phyloP scores from a whole-genome alignment of 2,888 invertebrate species.

The Deilephila elpenor region DNA sequence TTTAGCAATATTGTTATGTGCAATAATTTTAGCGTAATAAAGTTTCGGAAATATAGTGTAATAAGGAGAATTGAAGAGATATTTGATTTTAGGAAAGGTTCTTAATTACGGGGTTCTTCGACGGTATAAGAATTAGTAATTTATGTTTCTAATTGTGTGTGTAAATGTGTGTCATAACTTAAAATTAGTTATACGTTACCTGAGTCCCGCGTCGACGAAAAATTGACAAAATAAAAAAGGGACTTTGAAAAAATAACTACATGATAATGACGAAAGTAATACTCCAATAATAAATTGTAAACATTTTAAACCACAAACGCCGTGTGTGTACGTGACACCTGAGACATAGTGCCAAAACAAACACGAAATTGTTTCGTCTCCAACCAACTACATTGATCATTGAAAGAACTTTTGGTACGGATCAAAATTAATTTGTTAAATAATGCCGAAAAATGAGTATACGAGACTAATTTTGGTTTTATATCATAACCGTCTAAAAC shows the following conservation, averaged over 20 bases:
- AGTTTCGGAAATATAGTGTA: neutral
- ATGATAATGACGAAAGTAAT: conserved; percentile 10
- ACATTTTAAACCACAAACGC: neutral
- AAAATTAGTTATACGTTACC: conserved; percentile 6
- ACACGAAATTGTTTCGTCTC: neutral
- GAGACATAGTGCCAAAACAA: conserved; percentile 15
- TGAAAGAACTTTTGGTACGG: neutral
- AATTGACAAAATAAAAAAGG: neutral
- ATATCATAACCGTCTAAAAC: no score
- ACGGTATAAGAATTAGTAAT: neutral
- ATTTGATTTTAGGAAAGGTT: neutral
- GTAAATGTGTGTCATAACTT: neutral
- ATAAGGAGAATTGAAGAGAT: neutral
- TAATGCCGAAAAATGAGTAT: no score
- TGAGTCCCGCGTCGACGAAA: neutral
- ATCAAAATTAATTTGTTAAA: neutral
- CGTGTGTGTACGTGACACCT: conserved; percentile 12
- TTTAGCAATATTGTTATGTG: neutral
- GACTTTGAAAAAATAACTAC: neutral
- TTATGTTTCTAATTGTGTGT: no score
- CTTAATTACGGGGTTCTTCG: neutral
- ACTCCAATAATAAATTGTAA: conserved; percentile 19
- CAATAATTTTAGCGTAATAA: neutral
- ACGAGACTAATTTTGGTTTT: neutral
- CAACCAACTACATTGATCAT: conserved; percentile 3